Base-by-base conservation (phyloP, 2,888 invertebrate species). In the Eucriotettix oculatus region DNA sequence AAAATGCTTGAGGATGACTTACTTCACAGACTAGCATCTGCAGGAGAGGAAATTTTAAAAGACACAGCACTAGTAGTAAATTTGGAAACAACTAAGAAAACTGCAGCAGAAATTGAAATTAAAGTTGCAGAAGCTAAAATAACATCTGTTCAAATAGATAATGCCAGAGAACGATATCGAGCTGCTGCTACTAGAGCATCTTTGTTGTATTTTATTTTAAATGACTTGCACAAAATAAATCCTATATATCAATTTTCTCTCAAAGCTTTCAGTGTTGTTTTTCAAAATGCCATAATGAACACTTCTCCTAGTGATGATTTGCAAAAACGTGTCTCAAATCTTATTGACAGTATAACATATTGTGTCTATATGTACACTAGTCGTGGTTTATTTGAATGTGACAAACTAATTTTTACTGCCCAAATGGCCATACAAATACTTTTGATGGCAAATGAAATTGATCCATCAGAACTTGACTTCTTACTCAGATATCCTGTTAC, bases 201-300 rank as follows among this genome's bases (percentile, higher is more conserved):
- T 0, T 79, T 96, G 0, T 77, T 96, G 1, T 96, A 96, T 73
- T 97, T 97, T 72, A 90, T 95, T 63, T 76, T 97, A 62, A 95
- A 92, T 70, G 95, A 96, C 68, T 74, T 97, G 57, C 83, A 86
- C 75, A 90, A 90, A 73, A 93, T 96, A 68, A 93, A 95, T 74
- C 90, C 90, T 54, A 90, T 97, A 71, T 97, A 97, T 74, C 94
- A 95, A 73, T 96, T 96, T 75, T 95, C 95, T 0, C 75, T 96
- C 60, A 95, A 95, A 74, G 92, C 95, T 0, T 95, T 94, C 76
- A 90, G 87, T 67, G 87, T 88, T 0, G 94, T 95, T 7, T 95
- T 95, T 73, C 87, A 86, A 67, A 88, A 87, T 65, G 92, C 95
- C 0, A 82, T 96, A 55, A 74, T 76, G 16, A 78, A 77, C 60